Evolutionary conservation across 2,888 invertebrate genomes (phyloP).

Genomic region (Lasioglossum marginatum): DNA sequence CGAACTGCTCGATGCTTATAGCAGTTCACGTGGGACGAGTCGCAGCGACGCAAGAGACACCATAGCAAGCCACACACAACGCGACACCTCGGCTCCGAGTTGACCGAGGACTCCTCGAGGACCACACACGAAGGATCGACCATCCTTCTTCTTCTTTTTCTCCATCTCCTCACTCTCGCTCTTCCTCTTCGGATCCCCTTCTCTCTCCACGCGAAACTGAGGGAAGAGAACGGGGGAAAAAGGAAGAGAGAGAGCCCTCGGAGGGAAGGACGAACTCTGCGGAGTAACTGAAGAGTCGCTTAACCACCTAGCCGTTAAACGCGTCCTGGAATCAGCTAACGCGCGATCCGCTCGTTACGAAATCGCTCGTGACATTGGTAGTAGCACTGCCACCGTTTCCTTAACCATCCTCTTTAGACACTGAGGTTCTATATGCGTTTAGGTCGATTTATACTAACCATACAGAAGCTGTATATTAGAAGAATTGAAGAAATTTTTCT

Average conservation of each 20-base stretch:
- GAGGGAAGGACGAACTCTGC: constrained; percentile 48
- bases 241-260: constrained; percentile 16
- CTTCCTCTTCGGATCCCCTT: constrained; percentile 41
- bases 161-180: constrained; percentile 45
- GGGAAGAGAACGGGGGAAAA: constrained; percentile 23
- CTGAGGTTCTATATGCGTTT: not conserved
- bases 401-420: not conserved
- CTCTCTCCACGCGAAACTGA: constrained; percentile 61
- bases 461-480: no score
- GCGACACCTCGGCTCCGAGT: constrained; percentile 82
- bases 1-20: constrained; percentile 51
- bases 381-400: constrained; percentile 3
- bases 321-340: constrained; percentile 47
- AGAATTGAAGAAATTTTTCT: no score
- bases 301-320: constrained; percentile 67
- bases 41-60: constrained; percentile 77
- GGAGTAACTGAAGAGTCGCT: constrained; percentile 59
- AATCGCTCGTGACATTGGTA: constrained; percentile 40
- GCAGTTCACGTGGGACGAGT: constrained; percentile 70
- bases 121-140: constrained; percentile 83
- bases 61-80: constrained; percentile 83
- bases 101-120: constrained; percentile 76
- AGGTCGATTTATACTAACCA: no score
- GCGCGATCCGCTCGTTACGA: constrained; percentile 43
- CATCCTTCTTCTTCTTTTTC: constrained; percentile 48